Base-by-base conservation (phyloP, 2,113 vertebrate genomes). In the Gobio gobio region DNA sequence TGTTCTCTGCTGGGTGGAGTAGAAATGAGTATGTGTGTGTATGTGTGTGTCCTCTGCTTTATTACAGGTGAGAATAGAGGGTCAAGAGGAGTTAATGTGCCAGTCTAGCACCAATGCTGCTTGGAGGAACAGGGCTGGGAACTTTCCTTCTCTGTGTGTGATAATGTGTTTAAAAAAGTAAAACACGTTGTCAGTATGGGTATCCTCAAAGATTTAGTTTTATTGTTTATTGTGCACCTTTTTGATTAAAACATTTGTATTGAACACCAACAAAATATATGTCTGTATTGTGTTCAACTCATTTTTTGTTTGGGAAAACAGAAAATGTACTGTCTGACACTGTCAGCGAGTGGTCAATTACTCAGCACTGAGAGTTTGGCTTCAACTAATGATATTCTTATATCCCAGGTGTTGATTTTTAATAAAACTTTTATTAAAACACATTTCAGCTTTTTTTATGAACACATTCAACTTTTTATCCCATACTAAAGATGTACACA, bases 31-130 rank as follows among this genome's bases (percentile, higher is more conserved):
- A 75, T 75, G 68, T 88, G 51, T 82, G 76, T 78, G n/a, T 22
- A 91, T 91, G 92, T 82, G 61, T 70, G 64, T 51, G 75, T 86
- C 88, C 88, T 88, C 86, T 91, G 89, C 90, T 94, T 94, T 90
- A 72, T 92, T 95, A 92, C 90, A 91, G 91, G 88, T 91, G 90
- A 91, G 87, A 90, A 89, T 83, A 88, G 72, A 83, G 78, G 87
- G 90, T 90, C 87, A 91, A 89, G 79, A 86, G 86, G 88, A 85
- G 90, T 88, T 89, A 91, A 91, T 91, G 85, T 75, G 73, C 59
- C 88, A 83, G 87, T 89, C 86, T 87, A 86, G 87, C 84, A 78
- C 87, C 54, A 86, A 47, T 78, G 72, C 76, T 82, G 79, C 82
- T 77, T 78, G 80, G 77, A 90, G 87, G 56, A 75, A 74, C n/a